Conservation (phyloP, 2,797 vertebrate genomes). For the Thripadectes ignobilis region DNA sequence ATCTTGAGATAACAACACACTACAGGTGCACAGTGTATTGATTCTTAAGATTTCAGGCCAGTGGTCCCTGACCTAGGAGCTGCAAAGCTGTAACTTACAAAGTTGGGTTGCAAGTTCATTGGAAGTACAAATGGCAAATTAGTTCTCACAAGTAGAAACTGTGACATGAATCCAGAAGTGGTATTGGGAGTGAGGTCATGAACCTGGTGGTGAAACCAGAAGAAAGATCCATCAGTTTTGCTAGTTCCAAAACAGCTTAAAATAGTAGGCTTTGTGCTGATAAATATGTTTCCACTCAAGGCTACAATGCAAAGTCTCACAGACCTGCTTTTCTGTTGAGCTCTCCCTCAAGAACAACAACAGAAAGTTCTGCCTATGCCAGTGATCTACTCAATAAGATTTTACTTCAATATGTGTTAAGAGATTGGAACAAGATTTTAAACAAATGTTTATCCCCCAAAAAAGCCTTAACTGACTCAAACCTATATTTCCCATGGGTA, state of each 20-base stretch:
- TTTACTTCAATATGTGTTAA: conserved; percentile 51
- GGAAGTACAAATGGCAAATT: background rate
- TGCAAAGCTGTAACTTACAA: background rate
- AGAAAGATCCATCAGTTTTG: background rate
- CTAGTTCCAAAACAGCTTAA: background rate
- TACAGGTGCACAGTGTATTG: background rate
- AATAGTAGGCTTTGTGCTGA: background rate
- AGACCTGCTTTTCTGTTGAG: background rate
- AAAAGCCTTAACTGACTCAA: conserved; percentile 14
- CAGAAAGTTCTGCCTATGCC: background rate
- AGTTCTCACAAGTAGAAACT: background rate
- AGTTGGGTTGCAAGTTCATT: background rate
- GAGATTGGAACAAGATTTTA: conserved; percentile 52
- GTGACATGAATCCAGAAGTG: background rate
- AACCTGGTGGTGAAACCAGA: background rate
- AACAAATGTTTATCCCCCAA: background rate
- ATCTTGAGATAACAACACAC: background rate
- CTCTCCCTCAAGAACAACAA: conserved; percentile 42
- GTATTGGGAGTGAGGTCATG: background rate
- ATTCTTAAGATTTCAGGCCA: background rate
- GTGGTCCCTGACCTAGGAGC: background rate
- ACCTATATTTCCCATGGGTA: background rate
- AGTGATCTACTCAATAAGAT: conserved; percentile 50
- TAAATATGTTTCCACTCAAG: conserved; percentile 48
- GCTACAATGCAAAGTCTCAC: background rate